These are phyloP conservation scores for Ceraclea dissimilis DNA, from an alignment of 2,888 invertebrate species.

Conservation along the genomic window DNA sequence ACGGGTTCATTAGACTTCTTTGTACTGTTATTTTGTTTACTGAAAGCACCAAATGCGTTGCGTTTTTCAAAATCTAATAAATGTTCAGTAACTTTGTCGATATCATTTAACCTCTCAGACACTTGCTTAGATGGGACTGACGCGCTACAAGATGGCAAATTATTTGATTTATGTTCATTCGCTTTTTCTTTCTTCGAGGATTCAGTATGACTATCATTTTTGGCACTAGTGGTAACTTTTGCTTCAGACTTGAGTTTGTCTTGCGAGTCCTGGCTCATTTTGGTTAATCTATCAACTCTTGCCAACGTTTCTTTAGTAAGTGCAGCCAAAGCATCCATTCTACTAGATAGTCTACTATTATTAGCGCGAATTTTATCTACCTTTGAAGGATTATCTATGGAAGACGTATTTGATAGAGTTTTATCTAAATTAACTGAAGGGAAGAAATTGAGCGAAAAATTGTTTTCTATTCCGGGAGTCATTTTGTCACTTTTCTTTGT, in stretches of 20 bases:
- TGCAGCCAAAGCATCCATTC: conserved; percentile 43
- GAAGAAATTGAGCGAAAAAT: conserved; percentile 9
- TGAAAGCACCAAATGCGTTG: conserved; percentile 43
- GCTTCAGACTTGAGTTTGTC: conserved; percentile 2
- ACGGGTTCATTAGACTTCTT: conserved; percentile 34
- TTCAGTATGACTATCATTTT: neutral
- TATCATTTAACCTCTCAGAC: conserved; percentile 44
- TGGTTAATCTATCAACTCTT: conserved; percentile 40
- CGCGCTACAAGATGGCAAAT: neutral
- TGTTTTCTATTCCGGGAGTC: conserved; percentile 18
- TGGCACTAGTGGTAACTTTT: conserved; percentile 7
- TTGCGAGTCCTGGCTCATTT: conserved; percentile 27
- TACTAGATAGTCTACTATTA: conserved; percentile 32
- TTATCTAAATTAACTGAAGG: conserved; percentile 16
- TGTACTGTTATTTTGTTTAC: neutral
- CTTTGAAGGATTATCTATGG: conserved; percentile 22
- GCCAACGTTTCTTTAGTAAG: conserved; percentile 45
- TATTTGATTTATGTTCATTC: neutral
- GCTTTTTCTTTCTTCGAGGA: conserved; percentile 24
- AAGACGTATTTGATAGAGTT: conserved; percentile 20
- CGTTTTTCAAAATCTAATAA: conserved; percentile 49
- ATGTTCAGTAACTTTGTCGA: conserved; percentile 48
- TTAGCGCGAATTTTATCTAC: conserved; percentile 12
- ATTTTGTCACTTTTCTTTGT: conserved; percentile 4
- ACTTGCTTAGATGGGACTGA: conserved; percentile 38